phyloP scores from a whole-genome alignment of 2,113 vertebrate genomes.

The Syngnathus typhle region DNA sequence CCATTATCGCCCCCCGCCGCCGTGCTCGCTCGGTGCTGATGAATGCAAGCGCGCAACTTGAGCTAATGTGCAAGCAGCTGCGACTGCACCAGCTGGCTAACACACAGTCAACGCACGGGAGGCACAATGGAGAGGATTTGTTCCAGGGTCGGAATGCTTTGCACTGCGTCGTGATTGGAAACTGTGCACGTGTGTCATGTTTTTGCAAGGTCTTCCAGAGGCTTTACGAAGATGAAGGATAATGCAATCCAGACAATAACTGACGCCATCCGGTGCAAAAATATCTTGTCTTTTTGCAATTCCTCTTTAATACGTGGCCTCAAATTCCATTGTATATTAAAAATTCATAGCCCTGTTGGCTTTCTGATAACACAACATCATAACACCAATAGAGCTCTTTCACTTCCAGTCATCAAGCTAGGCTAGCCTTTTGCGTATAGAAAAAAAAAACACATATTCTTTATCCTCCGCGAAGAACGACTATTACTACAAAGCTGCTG shows the following conservation, averaged over 20 bases:
- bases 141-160: constrained; percentile 40
- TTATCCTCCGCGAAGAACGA: too few species aligned
- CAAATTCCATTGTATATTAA: constrained; percentile 6
- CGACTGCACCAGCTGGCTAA: constrained; percentile 42
- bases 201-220: constrained; percentile 8
- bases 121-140: constrained; percentile 44
- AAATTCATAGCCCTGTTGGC: background rate
- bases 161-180: constrained; percentile 19
- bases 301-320: background rate
- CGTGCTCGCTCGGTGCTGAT: constrained; percentile 42
- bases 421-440: background rate
- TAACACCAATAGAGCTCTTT: constrained; percentile 66
- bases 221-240: constrained; percentile 2
- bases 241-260: constrained; percentile 9
- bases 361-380: background rate
- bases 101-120: constrained; percentile 34
- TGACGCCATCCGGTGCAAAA: constrained; percentile 1
- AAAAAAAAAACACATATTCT: too few species aligned
- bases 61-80: constrained; percentile 53
- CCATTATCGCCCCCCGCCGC: constrained; percentile 44
- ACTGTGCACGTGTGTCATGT: constrained; percentile 15
- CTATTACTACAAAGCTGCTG: too few species aligned
- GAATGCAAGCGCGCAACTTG: constrained; percentile 36
- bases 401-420: constrained; percentile 61
- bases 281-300: background rate